Conservation (phyloP, 2,797 vertebrate species). For the Streptopelia turtur region DNA sequence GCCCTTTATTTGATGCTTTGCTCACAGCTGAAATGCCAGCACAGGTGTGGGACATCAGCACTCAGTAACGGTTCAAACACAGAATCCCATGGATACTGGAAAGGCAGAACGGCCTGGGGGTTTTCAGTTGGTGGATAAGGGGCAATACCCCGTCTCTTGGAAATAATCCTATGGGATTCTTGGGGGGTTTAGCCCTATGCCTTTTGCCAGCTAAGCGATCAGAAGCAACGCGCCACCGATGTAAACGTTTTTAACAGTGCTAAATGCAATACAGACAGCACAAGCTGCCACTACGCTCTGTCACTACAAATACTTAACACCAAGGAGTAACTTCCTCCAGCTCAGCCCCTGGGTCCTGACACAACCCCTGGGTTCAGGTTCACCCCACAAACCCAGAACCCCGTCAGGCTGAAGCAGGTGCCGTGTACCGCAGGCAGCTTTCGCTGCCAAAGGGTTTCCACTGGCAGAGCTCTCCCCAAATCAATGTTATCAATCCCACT, state of each 20-base stretch:
- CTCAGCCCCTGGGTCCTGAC: not conserved
- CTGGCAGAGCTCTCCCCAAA: conserved; percentile 13
- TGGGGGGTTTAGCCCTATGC: not conserved
- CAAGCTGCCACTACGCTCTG: not conserved
- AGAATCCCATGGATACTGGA: not conserved
- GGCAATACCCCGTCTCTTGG: not conserved
- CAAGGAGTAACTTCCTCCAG: not conserved
- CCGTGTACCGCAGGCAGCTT: not conserved
- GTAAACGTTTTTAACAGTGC: not conserved
- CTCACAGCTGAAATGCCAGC: not conserved
- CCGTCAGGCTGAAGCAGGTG: not conserved
- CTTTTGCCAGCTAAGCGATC: not conserved
- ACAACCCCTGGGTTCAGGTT: not conserved
- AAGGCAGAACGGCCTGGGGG: not conserved
- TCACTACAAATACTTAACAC: not conserved
- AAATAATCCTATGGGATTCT: not conserved
- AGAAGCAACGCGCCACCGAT: not conserved
- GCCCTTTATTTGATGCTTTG: not conserved
- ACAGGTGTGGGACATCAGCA: not conserved
- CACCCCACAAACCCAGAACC: not conserved
- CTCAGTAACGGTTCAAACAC: not conserved
- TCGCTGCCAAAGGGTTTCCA: conserved; percentile 22
- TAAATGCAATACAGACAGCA: not conserved
- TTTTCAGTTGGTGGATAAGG: not conserved
- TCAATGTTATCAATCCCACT: conserved; percentile 67